Conservation (phyloP, 1,140 invertebrate species). For the Sarcophaga bullata region DNA sequence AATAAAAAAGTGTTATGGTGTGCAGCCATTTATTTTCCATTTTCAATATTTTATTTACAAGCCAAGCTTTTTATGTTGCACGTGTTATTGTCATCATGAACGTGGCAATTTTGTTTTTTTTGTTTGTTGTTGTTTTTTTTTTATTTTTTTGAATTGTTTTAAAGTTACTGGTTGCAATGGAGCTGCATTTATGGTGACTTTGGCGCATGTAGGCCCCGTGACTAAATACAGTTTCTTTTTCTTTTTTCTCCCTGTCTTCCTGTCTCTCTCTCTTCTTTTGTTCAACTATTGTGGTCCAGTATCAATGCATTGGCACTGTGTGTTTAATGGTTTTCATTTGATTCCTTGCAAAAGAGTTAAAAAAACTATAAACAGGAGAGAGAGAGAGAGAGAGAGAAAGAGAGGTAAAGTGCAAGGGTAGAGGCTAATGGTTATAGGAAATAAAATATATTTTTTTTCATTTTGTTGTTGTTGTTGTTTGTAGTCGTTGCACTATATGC, state of each 20-base stretch:
- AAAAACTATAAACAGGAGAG: not conserved
- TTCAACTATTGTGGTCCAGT: not conserved
- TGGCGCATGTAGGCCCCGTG: slow-evolving; percentile 33
- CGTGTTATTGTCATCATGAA: slow-evolving; percentile 40
- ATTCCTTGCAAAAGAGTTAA: not conserved
- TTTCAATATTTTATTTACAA: slow-evolving; percentile 13
- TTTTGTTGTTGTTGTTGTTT: too few species aligned
- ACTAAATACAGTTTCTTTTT: slow-evolving; percentile 34
- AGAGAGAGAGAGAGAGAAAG: not conserved
- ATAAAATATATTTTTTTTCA: too few species aligned
- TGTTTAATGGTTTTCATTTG: not conserved
- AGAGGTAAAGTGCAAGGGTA: not conserved
- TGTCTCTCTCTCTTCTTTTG: not conserved
- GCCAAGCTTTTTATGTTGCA: slow-evolving; percentile 7
- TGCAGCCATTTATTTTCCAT: not conserved
- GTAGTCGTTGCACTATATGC: not conserved
- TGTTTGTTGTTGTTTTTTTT: not conserved
- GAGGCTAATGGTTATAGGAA: not conserved
- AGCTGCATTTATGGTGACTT: not conserved
- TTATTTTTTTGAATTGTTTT: not conserved
- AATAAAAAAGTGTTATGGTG: not conserved
- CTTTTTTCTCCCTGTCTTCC: not conserved
- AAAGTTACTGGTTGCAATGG: not conserved
- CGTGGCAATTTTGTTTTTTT: not conserved
- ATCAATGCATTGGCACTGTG: not conserved